Base-by-base conservation (phyloP, 2,888 invertebrate species). In the Ariolimax columbianus region DNA sequence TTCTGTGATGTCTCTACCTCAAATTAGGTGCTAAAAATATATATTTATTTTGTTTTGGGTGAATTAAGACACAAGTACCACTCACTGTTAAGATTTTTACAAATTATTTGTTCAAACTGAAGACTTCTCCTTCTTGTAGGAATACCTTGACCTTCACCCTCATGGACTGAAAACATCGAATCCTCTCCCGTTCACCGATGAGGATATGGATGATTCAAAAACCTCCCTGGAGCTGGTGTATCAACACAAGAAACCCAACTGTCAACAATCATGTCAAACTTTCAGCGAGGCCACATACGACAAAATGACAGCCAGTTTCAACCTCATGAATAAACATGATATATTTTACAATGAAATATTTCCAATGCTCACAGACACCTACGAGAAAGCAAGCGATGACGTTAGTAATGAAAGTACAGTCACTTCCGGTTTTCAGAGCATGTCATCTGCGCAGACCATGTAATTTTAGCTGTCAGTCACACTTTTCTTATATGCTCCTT, bases 101-200 rank as follows among this genome's bases (percentile, higher is more conserved):
- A n/a, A n/a, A n/a, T n/a, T n/a, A n/a, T n/a, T n/a, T n/a, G n/a
- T n/a, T 7, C 17, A 47, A 47, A 11, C 47, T 7, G 47, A 47
- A 47, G 47, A 11, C 4, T 63, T 40, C 14, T 68, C 38, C 36
- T 0, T 55, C 14, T 63, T 63, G 1, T 73, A 87, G 87, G 82
- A 85, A 73, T 87, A 87, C 59, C 85, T 87, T 23, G 87, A 87
- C 51, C 83, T 87, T 26, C 77, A 87, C 38, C 77, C 73, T 0
- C 81, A 80, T 26, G 73, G 79, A 9, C 73, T 51, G 43, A 55
- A 73, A 26, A 33, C 80, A 23, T 51, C 83, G 11, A 77, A 77
- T 33, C 55, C 79, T 1, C 72, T 84, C 6, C 63, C 80, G 0
- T 43, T 84, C 47, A 79, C 66, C 0, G 17, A 38, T 3, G 84